Conservation (phyloP, 2,113 vertebrate species). For the Pseudopipra pipra region DNA sequence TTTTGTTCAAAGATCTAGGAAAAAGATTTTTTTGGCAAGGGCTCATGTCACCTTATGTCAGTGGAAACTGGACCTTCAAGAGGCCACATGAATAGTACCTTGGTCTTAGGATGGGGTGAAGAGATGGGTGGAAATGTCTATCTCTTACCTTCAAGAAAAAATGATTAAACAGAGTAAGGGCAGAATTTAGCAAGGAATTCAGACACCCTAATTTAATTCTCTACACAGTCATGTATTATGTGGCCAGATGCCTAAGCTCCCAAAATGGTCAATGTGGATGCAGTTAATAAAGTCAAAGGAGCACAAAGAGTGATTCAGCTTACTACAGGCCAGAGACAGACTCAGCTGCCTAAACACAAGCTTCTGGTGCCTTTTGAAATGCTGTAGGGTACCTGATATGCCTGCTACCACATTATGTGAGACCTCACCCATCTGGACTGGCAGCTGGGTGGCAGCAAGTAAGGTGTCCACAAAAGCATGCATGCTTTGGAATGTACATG, state of each 20-base stretch:
- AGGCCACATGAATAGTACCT: neutral
- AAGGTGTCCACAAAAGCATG: neutral
- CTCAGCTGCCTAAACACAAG: neutral
- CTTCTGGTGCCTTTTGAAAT: neutral
- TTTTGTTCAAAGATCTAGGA: neutral
- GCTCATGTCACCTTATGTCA: fast-evolving
- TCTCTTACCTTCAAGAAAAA: neutral
- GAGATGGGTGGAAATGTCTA: neutral
- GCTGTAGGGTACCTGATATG: neutral
- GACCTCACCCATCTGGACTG: neutral
- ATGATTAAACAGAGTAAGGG: neutral
- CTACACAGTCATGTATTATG: fast-evolving
- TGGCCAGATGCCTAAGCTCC: neutral
- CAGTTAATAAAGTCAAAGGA: neutral
- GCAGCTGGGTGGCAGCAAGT: neutral
- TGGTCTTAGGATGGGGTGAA: neutral
- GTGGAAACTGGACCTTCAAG: neutral
- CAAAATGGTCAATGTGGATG: neutral
- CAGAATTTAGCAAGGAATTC: neutral
- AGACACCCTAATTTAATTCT: neutral
- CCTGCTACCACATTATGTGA: neutral
- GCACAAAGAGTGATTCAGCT: neutral
- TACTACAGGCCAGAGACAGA: neutral
- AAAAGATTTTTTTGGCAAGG: neutral
- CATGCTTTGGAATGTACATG: neutral